Evolutionary conservation across 2,888 invertebrate species (phyloP).

Genomic region (Melikaiella ostensackeni): DNA sequence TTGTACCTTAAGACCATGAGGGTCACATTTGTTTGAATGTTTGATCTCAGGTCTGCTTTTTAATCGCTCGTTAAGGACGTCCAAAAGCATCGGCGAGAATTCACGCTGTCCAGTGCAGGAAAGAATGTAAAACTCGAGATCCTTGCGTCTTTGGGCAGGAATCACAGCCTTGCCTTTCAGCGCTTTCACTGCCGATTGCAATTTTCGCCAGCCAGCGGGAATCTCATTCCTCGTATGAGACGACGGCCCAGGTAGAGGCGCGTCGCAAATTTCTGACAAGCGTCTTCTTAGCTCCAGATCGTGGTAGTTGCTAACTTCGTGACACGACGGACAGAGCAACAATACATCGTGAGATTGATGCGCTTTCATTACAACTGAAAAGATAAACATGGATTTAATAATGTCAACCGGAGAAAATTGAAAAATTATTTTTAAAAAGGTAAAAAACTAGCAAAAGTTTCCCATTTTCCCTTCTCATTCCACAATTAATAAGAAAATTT

Average conservation of each 20-base stretch:
- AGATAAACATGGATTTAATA: not conserved
- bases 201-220: conserved; percentile 77
- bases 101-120: conserved; percentile 63
- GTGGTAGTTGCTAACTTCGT: conserved; percentile 83
- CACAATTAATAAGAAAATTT: too few species aligned
- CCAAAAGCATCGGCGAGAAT: conserved; percentile 61
- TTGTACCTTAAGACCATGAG: conserved; percentile 67
- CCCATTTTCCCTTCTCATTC: too few species aligned
- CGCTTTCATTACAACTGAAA: conserved; percentile 85
- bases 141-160: conserved; percentile 63
- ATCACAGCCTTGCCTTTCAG: conserved; percentile 73
- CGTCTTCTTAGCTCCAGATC: conserved; percentile 81
- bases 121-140: conserved; percentile 66
- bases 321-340: conserved; percentile 85
- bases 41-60: conserved; percentile 47
- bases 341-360: conserved; percentile 90
- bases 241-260: conserved; percentile 80
- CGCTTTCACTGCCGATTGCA: conserved; percentile 82
- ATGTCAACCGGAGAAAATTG: not conserved
- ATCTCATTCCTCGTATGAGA: conserved; percentile 61
- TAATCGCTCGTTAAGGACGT: conserved; percentile 63
- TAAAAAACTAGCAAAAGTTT: too few species aligned
- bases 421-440: not conserved
- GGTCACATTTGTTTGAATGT: conserved; percentile 57
- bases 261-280: conserved; percentile 82